A percentile compares a stretch with the other conserved stretches of the same genome.
Conservation (phyloP, 2,113 vertebrate species). For the Colistium nudipinnis region DNA sequence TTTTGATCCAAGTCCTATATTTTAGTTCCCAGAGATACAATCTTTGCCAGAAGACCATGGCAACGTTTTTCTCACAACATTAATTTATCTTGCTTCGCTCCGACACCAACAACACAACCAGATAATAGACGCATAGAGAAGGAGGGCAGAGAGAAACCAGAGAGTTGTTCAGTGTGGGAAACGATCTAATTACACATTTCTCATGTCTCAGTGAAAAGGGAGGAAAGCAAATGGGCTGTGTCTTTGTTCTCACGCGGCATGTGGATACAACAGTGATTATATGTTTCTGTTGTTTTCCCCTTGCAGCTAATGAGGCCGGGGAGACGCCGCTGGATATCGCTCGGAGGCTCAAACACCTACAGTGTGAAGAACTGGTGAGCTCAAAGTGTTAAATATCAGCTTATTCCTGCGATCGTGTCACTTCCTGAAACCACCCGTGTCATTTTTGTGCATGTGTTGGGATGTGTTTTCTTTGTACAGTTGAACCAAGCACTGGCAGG, state of each 20-base stretch:
- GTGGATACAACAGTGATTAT: constrained; percentile 43
- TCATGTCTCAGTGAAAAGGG: constrained; percentile 37
- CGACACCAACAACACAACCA: constrained; percentile 51
- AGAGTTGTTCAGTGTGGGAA: constrained; percentile 62
- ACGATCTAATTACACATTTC: constrained; percentile 58
- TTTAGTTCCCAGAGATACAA: constrained; percentile 48
- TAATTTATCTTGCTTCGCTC: constrained; percentile 39
- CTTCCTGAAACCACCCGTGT: neutral
- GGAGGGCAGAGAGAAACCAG: constrained; percentile 19
- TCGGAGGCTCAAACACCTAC: constrained; percentile 90
- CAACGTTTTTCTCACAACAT: constrained; percentile 61
- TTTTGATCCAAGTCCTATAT: neutral
- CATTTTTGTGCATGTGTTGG: neutral
- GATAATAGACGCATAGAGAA: constrained; percentile 44
- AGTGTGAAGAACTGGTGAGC: constrained; percentile 97
- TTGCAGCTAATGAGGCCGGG: constrained; percentile 92
- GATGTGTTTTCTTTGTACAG: constrained; percentile 70
- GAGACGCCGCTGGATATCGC: constrained; percentile 97
- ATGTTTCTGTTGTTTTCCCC: constrained; percentile 48
- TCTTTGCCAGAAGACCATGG: constrained; percentile 39
- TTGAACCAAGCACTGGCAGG: constrained; percentile 93
- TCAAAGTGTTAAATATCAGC: neutral
- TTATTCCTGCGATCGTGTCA: neutral
- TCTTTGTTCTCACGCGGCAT: constrained; percentile 48
- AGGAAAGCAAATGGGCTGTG: constrained; percentile 34